Evolutionary conservation across 2,888 invertebrate genomes (phyloP), one percentile per base, ranked within the genome.

Genomic region (Beris chalybata): DNA sequence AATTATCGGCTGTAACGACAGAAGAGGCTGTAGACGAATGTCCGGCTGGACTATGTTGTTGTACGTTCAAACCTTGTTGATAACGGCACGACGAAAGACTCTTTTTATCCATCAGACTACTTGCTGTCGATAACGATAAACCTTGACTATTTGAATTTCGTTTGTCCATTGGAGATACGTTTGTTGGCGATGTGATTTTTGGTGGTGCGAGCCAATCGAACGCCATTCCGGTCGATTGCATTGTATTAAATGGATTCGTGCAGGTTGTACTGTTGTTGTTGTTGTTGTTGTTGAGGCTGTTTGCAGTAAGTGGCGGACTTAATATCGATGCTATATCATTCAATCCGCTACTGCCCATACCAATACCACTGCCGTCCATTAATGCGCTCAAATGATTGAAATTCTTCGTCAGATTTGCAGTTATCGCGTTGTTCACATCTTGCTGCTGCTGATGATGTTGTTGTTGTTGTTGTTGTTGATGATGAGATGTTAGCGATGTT

Each of bases 231-330:
- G 52, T 29, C 11, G 64, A 56, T 38, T 38, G 38, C 5, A 38
- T 38, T 9, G 38, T 38, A 71, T 32, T 66, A 68, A 72, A 72
- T 22, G 71, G 71, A 50, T 72, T 71, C 48, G 29, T 72, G 67
- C 29, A 74, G 31, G 5, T 48, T 12, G 30, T 48, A 30, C 56
- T 56, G 9, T 38, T 38, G 9, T 9, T 53, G 22, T 22, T 22
- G 22, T 22, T 22, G 22, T 22, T 53, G 22, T 22, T 22, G 22
- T 22, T 22, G 22, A 2, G 22, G 11, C 5, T 31, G 38, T n/a
- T 61, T 7, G 50, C 22, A 11, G 38, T 50, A 7, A 78, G 64
- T 9, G 79, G 78, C 9, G 80, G 79, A 72, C 79, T 79, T 22
- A 80, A 68, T 76, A 80, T 77, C 31, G 76, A 77, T 30, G 79